Evolutionary conservation across 1,140 invertebrate species (phyloP).

Genomic region (Ceratosolen fusciceps): DNA sequence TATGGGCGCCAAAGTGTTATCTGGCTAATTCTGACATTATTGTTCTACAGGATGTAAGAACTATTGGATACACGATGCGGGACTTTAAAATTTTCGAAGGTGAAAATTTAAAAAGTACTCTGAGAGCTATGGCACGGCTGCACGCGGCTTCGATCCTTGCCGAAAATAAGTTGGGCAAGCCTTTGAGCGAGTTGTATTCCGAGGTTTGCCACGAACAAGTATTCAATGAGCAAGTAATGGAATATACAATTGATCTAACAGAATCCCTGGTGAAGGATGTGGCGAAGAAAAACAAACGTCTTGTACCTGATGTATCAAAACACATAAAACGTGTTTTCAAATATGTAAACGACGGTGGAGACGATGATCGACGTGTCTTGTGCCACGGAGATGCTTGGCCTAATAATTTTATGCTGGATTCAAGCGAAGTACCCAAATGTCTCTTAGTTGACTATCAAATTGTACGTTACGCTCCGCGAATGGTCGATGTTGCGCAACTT

Average conservation of each 20-base stretch:
- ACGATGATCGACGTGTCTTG: background rate
- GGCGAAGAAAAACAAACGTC: background rate
- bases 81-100: slow-evolving; percentile 63
- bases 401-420: slow-evolving; percentile 54
- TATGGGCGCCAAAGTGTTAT: slow-evolving; percentile 65
- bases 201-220: background rate
- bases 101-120: slow-evolving; percentile 67
- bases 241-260: background rate
- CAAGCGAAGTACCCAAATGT: slow-evolving; percentile 66
- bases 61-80: slow-evolving; percentile 58
- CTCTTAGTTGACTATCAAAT: slow-evolving; percentile 74
- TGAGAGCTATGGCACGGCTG: slow-evolving; percentile 72
- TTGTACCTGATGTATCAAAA: background rate
- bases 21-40: slow-evolving; percentile 65
- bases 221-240: background rate
- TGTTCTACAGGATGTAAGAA: slow-evolving; percentile 69
- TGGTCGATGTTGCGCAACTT: slow-evolving; percentile 62
- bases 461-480: slow-evolving; percentile 65
- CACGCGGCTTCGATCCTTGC: slow-evolving; percentile 73
- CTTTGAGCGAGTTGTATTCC: slow-evolving; percentile 8
- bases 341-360: background rate
- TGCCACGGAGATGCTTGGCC: slow-evolving; percentile 33
- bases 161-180: slow-evolving; percentile 65
- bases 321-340: background rate
- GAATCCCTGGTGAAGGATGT: background rate